Percentiles rank a stretch among this genome's conserved stretches.
Evolutionary conservation across 2,888 invertebrate genomes (phyloP).

Genomic region (Drosophila kuntzei): DNA sequence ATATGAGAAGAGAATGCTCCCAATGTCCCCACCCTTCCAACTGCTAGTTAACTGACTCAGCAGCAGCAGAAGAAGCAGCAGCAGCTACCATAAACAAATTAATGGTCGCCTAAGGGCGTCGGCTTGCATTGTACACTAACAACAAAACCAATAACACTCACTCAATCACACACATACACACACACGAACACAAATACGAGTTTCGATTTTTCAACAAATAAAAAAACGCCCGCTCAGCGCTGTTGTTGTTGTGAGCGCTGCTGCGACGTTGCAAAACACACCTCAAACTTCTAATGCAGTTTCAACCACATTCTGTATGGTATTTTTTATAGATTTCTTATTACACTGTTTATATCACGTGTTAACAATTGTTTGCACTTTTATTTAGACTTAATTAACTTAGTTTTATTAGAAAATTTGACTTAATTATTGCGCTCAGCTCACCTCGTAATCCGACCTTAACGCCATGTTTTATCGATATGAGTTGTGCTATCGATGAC

Average conservation of each 20-base stretch:
- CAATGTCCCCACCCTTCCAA: conserved; percentile 27
- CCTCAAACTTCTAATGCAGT: conserved; percentile 34
- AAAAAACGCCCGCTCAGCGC: conserved; percentile 74
- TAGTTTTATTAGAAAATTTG: conserved; percentile 58
- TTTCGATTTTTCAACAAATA: conserved; percentile 68
- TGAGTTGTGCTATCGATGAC: conserved; percentile 50
- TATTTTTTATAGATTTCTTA: conserved; percentile 14
- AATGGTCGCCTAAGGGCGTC: conserved; percentile 75
- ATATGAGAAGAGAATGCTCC: conserved; percentile 11
- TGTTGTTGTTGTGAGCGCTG: conserved; percentile 34
- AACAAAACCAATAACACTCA: conserved; percentile 66
- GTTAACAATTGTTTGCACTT: conserved; percentile 68
- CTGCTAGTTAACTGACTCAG: conserved; percentile 26
- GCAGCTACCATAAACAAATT: conserved; percentile 57
- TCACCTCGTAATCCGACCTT: conserved; percentile 85
- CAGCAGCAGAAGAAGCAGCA: conserved; percentile 20
- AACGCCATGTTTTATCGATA: conserved; percentile 84
- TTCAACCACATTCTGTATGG: conserved; percentile 8
- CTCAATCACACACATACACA: conserved; percentile 38
- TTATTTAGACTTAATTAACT: conserved; percentile 60
- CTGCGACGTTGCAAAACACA: conserved; percentile 49
- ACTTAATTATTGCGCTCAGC: conserved; percentile 75
- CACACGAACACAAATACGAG: conserved; percentile 31
- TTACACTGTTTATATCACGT: conserved; percentile 34
- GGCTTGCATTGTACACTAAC: conserved; percentile 60